Evolutionary conservation across 92 coral and sea anemone genomes (phyloP).

Genomic region (Siderastrea siderea): DNA sequence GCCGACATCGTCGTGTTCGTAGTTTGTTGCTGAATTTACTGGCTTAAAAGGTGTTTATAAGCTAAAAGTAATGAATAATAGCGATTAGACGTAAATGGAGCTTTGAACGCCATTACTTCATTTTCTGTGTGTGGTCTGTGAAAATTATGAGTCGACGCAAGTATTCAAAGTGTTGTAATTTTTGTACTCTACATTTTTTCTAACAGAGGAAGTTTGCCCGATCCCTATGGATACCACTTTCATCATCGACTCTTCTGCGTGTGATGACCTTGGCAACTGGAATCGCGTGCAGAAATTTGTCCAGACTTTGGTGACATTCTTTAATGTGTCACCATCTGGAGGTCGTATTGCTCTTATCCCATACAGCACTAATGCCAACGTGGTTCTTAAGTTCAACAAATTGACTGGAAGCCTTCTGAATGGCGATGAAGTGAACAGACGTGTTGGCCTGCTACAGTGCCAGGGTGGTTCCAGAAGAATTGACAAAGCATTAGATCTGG

Average conservation of each 20-base stretch:
- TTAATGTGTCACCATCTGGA: constrained; percentile 68
- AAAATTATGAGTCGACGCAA: no score
- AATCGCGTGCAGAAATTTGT: constrained; percentile 72
- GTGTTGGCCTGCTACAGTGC: no score
- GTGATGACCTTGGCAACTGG: constrained; percentile 76
- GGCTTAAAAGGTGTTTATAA: no score
- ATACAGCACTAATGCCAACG: constrained; percentile 65
- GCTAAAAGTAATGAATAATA: no score
- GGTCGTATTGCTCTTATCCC: constrained; percentile 75
- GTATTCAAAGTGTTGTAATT: no score
- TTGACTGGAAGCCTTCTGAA: constrained; percentile 67
- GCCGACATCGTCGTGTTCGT: no score
- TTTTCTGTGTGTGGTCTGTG: no score
- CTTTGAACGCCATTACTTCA: no score
- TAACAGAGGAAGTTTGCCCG: constrained; percentile 63
- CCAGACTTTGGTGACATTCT: constrained; percentile 62
- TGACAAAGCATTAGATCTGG: no score
- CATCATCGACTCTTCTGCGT: constrained; percentile 81
- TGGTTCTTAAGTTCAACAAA: constrained; percentile 74
- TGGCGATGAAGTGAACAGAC: constrained; percentile 44
- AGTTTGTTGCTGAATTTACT: no score
- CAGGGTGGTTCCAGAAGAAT: no score
- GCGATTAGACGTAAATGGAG: no score
- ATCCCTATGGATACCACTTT: constrained; percentile 81
- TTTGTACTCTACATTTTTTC: not conserved